phyloP scores from a whole-genome alignment of 2,888 invertebrate species.

The Sesamia inferens region DNA sequence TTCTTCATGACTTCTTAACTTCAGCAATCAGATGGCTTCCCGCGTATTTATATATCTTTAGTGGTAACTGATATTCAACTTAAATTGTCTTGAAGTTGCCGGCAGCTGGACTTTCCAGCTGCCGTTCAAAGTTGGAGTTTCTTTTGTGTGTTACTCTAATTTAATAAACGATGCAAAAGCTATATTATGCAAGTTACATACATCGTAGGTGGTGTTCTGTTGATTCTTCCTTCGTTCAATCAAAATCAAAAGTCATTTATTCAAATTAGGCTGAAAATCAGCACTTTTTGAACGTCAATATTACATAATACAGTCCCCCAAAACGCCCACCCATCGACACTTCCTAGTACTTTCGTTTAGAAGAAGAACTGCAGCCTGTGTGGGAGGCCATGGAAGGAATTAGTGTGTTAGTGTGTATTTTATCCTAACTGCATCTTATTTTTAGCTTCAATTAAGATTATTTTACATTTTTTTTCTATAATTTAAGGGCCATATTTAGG shows the following conservation, averaged over 20 bases:
- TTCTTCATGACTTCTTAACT: conserved; percentile 47
- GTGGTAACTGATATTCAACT: conserved; percentile 15
- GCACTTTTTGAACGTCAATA: too few species aligned
- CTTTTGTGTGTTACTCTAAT: not conserved
- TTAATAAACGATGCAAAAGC: not conserved
- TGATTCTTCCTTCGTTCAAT: not conserved
- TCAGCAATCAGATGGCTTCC: conserved; percentile 57
- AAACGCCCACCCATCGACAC: too few species aligned
- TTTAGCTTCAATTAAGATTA: not conserved
- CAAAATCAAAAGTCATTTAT: too few species aligned
- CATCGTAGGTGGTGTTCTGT: not conserved
- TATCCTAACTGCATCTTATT: not conserved
- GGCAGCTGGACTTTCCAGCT: not conserved
- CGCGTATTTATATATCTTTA: conserved; percentile 35
- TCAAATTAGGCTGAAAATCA: too few species aligned
- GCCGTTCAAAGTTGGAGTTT: not conserved
- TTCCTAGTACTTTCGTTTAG: too few species aligned
- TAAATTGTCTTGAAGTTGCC: not conserved
- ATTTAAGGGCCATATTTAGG: not conserved
- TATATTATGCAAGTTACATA: not conserved
- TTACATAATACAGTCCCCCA: too few species aligned
- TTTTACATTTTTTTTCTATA: not conserved
- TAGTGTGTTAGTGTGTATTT: not conserved
- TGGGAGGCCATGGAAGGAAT: not conserved
- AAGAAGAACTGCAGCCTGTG: too few species aligned